Percentiles rank a stretch among this genome's conserved stretches.
Evolutionary conservation across 2,797 vertebrate genomes (phyloP).

Genomic region (Orientallactaga sibirica): DNA sequence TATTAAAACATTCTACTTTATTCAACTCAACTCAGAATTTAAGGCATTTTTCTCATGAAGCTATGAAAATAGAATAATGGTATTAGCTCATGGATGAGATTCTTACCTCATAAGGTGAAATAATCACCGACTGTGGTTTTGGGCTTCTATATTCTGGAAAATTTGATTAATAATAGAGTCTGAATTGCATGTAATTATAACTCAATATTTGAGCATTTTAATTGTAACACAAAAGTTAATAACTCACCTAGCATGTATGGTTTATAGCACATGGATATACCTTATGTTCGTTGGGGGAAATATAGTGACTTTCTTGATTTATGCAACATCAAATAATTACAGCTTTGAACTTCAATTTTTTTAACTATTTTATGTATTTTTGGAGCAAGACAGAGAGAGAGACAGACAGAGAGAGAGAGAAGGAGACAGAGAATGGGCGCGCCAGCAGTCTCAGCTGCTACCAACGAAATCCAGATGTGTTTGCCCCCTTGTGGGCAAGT

Average conservation of each 20-base stretch:
- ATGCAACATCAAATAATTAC: background rate
- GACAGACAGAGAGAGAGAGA: no score
- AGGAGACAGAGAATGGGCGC: no score
- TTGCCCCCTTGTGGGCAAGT: no score
- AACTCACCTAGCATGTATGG: background rate
- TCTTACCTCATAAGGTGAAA: conserved; percentile 26
- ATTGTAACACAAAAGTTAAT: background rate
- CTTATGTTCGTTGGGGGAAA: background rate
- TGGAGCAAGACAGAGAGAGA: no score
- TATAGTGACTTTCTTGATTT: background rate
- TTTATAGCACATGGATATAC: background rate
- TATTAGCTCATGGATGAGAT: background rate
- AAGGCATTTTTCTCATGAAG: conserved; percentile 44
- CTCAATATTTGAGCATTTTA: background rate
- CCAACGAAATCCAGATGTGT: no score
- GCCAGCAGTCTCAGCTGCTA: no score
- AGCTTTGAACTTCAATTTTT: conserved; percentile 7
- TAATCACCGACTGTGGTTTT: background rate
- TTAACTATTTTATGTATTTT: background rate
- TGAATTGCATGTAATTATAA: background rate
- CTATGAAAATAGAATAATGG: background rate
- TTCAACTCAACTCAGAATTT: conserved; percentile 57
- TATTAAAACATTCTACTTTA: conserved; percentile 55
- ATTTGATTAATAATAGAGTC: background rate
- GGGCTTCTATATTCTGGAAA: background rate